Conservation (phyloP, 2,888 invertebrate species). For the Polydrusus cervinus region DNA sequence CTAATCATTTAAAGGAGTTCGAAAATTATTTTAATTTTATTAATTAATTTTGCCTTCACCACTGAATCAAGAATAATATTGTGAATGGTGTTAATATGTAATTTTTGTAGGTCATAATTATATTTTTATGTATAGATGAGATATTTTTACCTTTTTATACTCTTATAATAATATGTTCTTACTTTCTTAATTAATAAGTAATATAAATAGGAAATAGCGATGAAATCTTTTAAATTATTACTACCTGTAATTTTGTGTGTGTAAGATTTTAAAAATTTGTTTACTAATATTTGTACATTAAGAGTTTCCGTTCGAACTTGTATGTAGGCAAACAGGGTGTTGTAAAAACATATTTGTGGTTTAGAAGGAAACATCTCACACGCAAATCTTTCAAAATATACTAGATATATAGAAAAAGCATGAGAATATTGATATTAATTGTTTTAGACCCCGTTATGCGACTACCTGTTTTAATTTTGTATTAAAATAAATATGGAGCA, state of each 20-base stretch:
- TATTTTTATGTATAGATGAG: too few species aligned
- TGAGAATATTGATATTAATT: constrained; percentile 6
- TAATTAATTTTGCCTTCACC: not conserved
- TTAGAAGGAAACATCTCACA: constrained; percentile 46
- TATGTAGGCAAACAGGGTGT: constrained; percentile 45
- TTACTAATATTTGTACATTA: not conserved
- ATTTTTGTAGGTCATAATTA: too few species aligned
- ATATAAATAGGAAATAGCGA: too few species aligned
- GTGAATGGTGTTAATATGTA: too few species aligned
- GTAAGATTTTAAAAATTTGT: not conserved
- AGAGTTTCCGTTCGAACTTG: constrained; percentile 13
- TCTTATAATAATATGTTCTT: too few species aligned
- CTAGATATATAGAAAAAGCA: constrained; percentile 23
- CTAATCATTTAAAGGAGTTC: too few species aligned
- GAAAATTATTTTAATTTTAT: not conserved
- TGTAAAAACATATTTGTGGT: constrained; percentile 34
- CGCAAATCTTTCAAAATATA: constrained; percentile 46
- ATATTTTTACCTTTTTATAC: too few species aligned
- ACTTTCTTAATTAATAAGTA: too few species aligned
- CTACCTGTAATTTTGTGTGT: not conserved
- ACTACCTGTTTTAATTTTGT: constrained; percentile 37
- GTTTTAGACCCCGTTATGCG: constrained; percentile 25
- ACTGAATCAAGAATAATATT: not conserved
- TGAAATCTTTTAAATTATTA: too few species aligned
- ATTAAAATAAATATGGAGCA: constrained; percentile 69